Percentiles rank a stretch among this genome's conserved stretches.
Evolutionary conservation across 2,888 invertebrate species (phyloP).

Genomic region (Molorchus minor): DNA sequence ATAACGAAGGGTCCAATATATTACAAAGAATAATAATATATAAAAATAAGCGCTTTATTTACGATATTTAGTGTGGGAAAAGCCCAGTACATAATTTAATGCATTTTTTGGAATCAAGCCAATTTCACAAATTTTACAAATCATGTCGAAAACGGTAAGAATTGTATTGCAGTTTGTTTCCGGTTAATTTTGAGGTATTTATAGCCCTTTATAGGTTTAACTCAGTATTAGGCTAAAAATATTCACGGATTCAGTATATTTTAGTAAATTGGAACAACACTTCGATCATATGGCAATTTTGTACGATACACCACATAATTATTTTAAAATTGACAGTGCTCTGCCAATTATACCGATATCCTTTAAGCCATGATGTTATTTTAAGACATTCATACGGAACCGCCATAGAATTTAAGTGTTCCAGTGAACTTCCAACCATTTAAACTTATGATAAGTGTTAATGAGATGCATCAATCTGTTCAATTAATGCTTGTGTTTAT

Average conservation of each 20-base stretch:
- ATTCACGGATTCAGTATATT: not conserved
- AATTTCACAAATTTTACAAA: slow-evolving; percentile 14
- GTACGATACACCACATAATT: not conserved
- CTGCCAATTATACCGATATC: slow-evolving; percentile 2
- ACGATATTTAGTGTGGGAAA: slow-evolving; percentile 12
- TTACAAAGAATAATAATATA: too few species aligned
- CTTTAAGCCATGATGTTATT: slow-evolving; percentile 1
- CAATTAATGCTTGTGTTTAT: too few species aligned
- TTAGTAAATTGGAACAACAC: not conserved
- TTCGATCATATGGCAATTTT: not conserved
- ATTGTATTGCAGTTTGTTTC: slow-evolving; percentile 5
- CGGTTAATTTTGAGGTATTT: slow-evolving; percentile 2
- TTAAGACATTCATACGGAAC: slow-evolving; percentile 12
- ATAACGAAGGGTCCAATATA: too few species aligned
- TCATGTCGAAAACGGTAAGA: not conserved
- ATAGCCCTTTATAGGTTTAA: not conserved
- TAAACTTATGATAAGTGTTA: too few species aligned
- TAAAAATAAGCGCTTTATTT: too few species aligned
- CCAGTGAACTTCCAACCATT: slow-evolving; percentile 22
- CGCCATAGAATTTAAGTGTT: not conserved
- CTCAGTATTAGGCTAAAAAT: not conserved
- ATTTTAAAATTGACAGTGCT: slow-evolving; percentile 15
- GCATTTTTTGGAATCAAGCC: slow-evolving; percentile 21
- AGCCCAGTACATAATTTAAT: slow-evolving; percentile 15
- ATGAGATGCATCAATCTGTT: too few species aligned